Evolutionary conservation across 1,140 invertebrate species (phyloP), one percentile per base, ranked within the genome.

Genomic region (Apis dorsata): DNA sequence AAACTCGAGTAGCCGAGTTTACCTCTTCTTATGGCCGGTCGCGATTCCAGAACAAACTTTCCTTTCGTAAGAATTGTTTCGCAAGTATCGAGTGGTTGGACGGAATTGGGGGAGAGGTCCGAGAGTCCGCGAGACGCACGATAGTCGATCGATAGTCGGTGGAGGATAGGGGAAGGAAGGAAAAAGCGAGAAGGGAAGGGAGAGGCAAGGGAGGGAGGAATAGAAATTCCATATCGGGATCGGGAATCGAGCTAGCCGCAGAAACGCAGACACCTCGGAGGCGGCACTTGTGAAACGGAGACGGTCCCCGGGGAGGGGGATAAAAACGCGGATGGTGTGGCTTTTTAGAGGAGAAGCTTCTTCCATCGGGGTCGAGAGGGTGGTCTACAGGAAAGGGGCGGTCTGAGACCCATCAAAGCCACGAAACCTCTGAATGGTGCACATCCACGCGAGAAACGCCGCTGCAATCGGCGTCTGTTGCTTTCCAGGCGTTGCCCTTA

Each of bases 381-480:
- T 80, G 81, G 84, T 34, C 78, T 92, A 92, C 91, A 92, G 90
- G 91, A 85, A 92, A 92, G 91, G 88, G 91, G 91, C 91, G 91
- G 89, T 91, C 91, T 90, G 85, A 91, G 91, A 91, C 85, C 90
- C 88, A 92, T 92, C 91, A 92, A 91, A 91, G 90, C 90, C 90
- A 90, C 90, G 90, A 89, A 89, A 17, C 87, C 86, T 86, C 86
- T 88, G 90, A 92, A 92, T 91, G 89, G 88, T 86, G 83, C 88
- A 84, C 90, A 88, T 86, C 81, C 82, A 79, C 84, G 81, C 82
- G 74, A 88, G 86, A 84, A 81, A 85, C 76, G 85, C 68, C 72
- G 81, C 73, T 75, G 57, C 79, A 60, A 76, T 75, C 85, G 84
- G 80, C 83, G 90, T 91, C 88, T 91, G 90, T 92, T 89, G 90